These are phyloP conservation scores for Oscheius sp. DNA, from an alignment of 2,888 invertebrate genomes.

Conservation along the genomic window DNA sequence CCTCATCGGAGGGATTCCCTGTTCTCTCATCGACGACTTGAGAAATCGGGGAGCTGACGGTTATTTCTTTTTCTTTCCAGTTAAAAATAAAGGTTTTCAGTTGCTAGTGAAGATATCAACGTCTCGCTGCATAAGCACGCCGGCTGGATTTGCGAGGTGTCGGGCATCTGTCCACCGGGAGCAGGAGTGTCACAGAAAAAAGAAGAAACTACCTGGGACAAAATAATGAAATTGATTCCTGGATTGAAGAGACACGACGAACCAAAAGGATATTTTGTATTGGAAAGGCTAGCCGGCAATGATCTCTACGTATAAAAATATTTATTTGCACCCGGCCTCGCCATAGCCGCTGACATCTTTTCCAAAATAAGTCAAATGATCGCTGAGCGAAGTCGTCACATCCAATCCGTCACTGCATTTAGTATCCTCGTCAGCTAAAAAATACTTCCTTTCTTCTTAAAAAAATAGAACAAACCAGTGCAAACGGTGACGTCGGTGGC, in stretches of 20 bases:
- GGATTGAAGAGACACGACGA: neutral
- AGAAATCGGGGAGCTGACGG: neutral
- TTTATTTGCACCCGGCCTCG: slow-evolving; percentile 49
- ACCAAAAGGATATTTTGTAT: neutral
- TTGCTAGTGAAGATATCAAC: slow-evolving; percentile 3
- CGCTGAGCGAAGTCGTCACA: slow-evolving; percentile 54
- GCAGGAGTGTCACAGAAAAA: neutral
- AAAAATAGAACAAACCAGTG: slow-evolving; percentile 20
- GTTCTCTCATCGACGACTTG: neutral
- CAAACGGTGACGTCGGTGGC: slow-evolving; percentile 41
- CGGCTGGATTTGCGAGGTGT: slow-evolving; percentile 12
- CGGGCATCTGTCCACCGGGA: slow-evolving; percentile 17
- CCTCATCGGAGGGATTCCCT: slow-evolving; percentile 12
- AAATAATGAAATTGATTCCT: neutral
- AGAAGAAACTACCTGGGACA: slow-evolving; percentile 6
- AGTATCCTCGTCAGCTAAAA: slow-evolving; percentile 44
- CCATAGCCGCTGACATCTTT: slow-evolving; percentile 57
- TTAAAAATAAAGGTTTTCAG: neutral
- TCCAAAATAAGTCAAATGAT: slow-evolving; percentile 43
- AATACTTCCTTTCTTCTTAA: neutral
- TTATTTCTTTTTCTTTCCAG: neutral
- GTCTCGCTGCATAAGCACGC: slow-evolving; percentile 3
- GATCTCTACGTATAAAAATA: slow-evolving; percentile 12
- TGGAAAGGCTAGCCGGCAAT: neutral
- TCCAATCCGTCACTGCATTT: slow-evolving; percentile 54